Conservation (phyloP, 1,140 invertebrate genomes). For the Conus ventricosus region DNA sequence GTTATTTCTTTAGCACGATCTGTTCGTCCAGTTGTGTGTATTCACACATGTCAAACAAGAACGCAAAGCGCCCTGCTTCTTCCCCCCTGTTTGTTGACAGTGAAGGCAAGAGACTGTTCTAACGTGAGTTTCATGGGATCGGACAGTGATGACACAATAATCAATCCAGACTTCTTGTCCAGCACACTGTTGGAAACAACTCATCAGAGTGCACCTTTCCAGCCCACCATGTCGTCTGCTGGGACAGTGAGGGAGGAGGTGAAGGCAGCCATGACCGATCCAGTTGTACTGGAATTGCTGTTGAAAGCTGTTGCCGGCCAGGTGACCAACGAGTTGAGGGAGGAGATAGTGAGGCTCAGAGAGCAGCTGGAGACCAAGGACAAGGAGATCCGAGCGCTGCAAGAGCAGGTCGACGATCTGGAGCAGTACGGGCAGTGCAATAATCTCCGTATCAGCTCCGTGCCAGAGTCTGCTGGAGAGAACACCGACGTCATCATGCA, state of each 20-base stretch:
- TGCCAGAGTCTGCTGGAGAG: neutral
- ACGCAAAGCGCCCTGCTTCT: too few relatives aligned
- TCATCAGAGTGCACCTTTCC: too few relatives aligned
- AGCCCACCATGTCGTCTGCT: too few relatives aligned
- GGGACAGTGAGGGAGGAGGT: neutral
- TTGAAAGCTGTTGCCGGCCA: neutral
- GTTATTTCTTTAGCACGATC: too few relatives aligned
- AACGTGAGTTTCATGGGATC: too few relatives aligned
- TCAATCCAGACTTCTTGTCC: neutral
- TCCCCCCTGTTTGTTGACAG: too few relatives aligned
- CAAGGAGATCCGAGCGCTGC: neutral
- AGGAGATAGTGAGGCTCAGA: neutral
- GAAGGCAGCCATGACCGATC: neutral
- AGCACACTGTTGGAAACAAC: neutral
- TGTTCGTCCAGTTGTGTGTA: too few relatives aligned
- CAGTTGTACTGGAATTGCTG: neutral
- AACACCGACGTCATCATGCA: neutral
- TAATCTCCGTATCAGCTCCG: neutral
- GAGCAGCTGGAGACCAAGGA: neutral
- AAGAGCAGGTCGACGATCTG: neutral
- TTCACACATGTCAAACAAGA: too few relatives aligned
- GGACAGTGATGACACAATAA: neutral
- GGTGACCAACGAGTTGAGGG: neutral
- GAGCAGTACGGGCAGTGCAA: constrained; percentile 24
- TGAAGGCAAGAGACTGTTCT: too few relatives aligned